Evolutionary conservation across 2,113 vertebrate species (phyloP).

Genomic region (Coryphaenoides rupestris): DNA sequence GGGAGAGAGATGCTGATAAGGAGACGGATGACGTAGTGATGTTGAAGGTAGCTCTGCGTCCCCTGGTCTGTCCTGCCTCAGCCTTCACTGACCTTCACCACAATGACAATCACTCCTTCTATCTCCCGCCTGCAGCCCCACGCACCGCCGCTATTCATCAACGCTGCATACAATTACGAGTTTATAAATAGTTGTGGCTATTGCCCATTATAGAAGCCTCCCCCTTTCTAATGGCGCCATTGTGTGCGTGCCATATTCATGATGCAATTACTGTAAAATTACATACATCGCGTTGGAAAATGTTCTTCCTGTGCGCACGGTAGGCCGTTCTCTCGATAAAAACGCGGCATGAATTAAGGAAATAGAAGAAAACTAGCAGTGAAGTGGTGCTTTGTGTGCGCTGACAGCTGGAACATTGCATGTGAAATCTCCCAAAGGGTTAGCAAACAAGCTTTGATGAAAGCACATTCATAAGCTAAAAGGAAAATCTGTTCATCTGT

Average conservation of each 20-base stretch:
- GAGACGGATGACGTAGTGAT: constrained; percentile 88
- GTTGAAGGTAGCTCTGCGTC: constrained; percentile 67
- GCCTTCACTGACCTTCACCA: constrained; percentile 77
- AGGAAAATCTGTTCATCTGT: neutral
- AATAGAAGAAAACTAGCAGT: no score
- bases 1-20: constrained; percentile 88
- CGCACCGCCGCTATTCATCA: neutral
- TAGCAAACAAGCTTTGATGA: no score
- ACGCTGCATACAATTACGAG: neutral
- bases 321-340: no score
- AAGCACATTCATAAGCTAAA: no score
- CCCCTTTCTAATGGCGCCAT: constrained; percentile 1
- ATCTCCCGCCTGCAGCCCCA: neutral
- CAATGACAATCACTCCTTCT: constrained; percentile 76
- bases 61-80: constrained; percentile 31
- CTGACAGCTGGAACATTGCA: constrained; percentile 3
- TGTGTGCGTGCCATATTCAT: constrained; percentile 21
- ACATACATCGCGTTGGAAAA: neutral
- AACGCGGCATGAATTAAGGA: no score
- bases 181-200: constrained; percentile 25
- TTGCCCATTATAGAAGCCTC: no score
- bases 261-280: constrained; percentile 42
- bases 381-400: neutral
- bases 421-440: neutral
- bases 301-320: neutral